These are phyloP conservation scores for Toxostoma redivivum DNA, from an alignment of 2,113 vertebrate genomes.

Conservation along the genomic window DNA sequence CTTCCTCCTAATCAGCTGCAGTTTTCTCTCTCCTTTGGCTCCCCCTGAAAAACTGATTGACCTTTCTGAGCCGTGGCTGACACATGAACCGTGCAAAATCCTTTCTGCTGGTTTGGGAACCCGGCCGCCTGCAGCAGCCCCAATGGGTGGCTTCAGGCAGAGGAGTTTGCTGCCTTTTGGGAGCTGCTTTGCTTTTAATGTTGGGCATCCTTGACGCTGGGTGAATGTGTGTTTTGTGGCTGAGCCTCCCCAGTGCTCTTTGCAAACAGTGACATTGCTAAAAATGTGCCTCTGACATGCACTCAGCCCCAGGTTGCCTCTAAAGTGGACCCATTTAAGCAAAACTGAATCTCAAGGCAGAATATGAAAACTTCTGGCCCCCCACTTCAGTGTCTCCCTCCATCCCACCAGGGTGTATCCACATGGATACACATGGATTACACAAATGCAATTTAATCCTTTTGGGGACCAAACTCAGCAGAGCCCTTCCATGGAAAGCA, in stretches of 20 bases:
- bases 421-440: no score
- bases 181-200: background rate
- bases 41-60: slow-evolving; percentile 41
- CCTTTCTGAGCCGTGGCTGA: slow-evolving; percentile 44
- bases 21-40: slow-evolving; percentile 17
- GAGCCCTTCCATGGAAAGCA: background rate
- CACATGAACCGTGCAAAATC: slow-evolving; percentile 53
- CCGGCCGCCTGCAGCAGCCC: background rate
- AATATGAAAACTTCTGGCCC: background rate
- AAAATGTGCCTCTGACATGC: background rate
- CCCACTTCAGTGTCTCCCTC: background rate
- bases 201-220: background rate
- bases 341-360: background rate
- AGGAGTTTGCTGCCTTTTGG: background rate
- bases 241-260: background rate
- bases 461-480: background rate
- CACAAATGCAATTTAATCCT: background rate
- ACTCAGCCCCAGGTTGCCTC: background rate
- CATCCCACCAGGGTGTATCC: background rate
- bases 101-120: slow-evolving; percentile 28
- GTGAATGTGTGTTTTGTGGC: background rate
- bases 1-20: background rate
- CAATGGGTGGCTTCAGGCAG: background rate
- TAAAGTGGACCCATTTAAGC: background rate
- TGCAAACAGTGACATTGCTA: background rate